Evolutionary conservation across 1,140 invertebrate genomes (phyloP).

Genomic region (Calliphora vicina): DNA sequence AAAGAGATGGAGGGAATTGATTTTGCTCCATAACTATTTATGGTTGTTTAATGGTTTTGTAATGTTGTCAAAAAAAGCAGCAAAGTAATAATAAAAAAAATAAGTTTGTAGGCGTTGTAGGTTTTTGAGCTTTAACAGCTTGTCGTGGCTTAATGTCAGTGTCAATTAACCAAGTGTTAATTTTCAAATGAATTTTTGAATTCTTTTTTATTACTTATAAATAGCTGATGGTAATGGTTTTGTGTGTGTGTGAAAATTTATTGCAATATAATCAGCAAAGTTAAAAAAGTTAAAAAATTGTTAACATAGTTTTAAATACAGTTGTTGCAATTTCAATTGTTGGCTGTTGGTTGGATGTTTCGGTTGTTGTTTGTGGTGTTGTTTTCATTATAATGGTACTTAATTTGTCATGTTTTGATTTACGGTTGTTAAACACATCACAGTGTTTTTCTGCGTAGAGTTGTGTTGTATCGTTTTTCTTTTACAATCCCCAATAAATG

Average conservation of each 20-base stretch:
- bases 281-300: background rate
- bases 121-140: background rate
- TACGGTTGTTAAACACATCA: background rate
- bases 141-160: slow-evolving; percentile 8
- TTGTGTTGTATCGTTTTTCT: too few species aligned
- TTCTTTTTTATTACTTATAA: background rate
- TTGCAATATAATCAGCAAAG: background rate
- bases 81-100: background rate
- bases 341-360: background rate
- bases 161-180: background rate
- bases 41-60: background rate
- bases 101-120: background rate
- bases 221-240: background rate
- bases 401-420: slow-evolving; percentile 6
- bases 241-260: background rate
- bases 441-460: background rate
- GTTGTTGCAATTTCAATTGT: background rate
- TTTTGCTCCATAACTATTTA: background rate
- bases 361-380: background rate
- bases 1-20: background rate
- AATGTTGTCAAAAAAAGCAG: background rate
- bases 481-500: background rate
- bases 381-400: background rate
- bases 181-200: background rate
- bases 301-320: background rate